Base-by-base conservation (phyloP, 2,888 invertebrate genomes). In the Caenorhabditis drosophilae region DNA sequence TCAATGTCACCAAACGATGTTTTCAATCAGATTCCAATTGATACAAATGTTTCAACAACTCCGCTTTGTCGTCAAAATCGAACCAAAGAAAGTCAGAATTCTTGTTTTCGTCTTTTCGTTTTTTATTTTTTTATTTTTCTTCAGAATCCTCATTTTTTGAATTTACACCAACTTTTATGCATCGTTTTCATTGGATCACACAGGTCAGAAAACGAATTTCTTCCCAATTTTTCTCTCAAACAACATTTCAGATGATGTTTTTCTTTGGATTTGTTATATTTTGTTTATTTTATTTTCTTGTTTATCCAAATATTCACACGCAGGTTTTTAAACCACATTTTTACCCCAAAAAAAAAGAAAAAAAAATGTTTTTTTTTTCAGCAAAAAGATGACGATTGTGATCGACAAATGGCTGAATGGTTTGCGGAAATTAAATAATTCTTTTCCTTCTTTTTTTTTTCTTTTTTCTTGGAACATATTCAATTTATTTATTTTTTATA, bases 231-330 rank as follows among this genome's bases (percentile, higher is more conserved):
- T n/a, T n/a, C n/a, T n/a, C n/a, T n/a, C n/a, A n/a, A n/a, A n/a
- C n/a, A n/a, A n/a, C n/a, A n/a, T n/a, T n/a, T n/a, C 70, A 82
- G 76, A 79, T 82, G 76, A 62, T 67, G 2, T 82, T 83, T 61
- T 82, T 83, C 61, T 76, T 83, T 55, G 76, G 76, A 2, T 82
- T 82, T 56, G 75, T 80, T 50, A 57, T 78, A 16, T 82, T 82
- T 66, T 78, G 77, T 49, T 58, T 81, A 7, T 83, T 81, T 61
- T 82, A 76, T 49, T 83, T 82, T 60, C 61, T 83, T 26, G 72
- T 83, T 42, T 82, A 82, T 51, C 82, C 82, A 2, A 75, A 79
- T 58, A 72, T 81, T 41, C 75, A 78, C 45, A 60, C 71, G 7
- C 70, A 70, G 53, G 67, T 67, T 48, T 4, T 35, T 15, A 4